Base-by-base conservation (phyloP, 2,113 vertebrate genomes). In the Cololabis saira region DNA sequence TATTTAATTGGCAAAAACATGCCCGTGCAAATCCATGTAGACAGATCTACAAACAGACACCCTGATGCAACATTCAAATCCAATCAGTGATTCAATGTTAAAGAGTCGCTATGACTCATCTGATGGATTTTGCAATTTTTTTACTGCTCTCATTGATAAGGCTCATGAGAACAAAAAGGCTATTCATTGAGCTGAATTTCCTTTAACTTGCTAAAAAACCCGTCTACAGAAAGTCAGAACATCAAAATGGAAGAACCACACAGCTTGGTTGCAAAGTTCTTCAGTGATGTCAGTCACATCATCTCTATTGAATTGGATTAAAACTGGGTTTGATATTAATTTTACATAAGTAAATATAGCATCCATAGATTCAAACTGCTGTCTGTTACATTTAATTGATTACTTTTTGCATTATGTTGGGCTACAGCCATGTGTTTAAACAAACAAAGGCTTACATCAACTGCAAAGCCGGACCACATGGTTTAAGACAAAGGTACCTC, bases 61-160 rank as follows among this genome's bases (percentile, higher is more conserved):
- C 45, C 12, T 19, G 52, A 24, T 18, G 40, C 19, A 4, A 30
- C 71, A 57, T 59, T 37, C 10, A 48, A 24, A 68, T 54, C 14
- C 21, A 18, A 61, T 75, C 61, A 69, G 33, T 7, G 33, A 9
- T 37, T 37, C 33, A 37, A 37, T 11, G 10, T 70, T 71, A 77
- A 59, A 65, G 42, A 45, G 22, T 40, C 15, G 52, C 58, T 69
- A 12, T 21, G 22, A 64, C 59, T 80, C 74, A 74, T 77, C 42
- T 52, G 48, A 67, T 52, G 58, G 50, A 54, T 15, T 41, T 50
- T 60, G 48, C 45, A 24, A 45, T 79, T 60, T 58, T 60, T 11
- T 60, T 62, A 41, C 47, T 60, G 33, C 49, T 41, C 5, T 72
- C 76, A 66, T 78, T 78, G 68, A 37, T 74, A 52, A 61, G 19